Percentiles rank a stretch among this genome's conserved stretches.
Evolutionary conservation across 2,797 vertebrate species (phyloP).

Genomic region (Smutsia gigantea): DNA sequence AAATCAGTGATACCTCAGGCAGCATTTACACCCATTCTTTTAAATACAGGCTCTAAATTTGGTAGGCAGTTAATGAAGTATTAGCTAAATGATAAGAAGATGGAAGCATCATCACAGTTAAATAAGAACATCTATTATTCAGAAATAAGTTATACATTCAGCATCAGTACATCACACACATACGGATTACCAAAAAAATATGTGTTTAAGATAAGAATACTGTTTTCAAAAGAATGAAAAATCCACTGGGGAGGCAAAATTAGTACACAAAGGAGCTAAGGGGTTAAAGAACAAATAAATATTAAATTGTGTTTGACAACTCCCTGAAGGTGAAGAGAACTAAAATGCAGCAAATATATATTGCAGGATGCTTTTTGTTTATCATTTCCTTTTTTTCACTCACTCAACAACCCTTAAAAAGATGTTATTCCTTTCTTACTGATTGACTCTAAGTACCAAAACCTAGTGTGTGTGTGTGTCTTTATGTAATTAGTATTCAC

Average conservation of each 20-base stretch:
- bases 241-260: background rate
- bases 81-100: background rate
- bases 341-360: background rate
- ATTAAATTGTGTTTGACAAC: background rate
- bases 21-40: background rate
- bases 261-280: background rate
- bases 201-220: background rate
- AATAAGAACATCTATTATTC: background rate
- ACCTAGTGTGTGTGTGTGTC: background rate
- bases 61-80: background rate
- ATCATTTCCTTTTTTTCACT: background rate
- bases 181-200: background rate
- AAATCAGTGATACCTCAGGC: background rate
- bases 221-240: background rate
- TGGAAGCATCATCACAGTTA: background rate
- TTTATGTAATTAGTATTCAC: background rate
- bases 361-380: background rate
- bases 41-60: background rate
- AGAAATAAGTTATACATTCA: background rate
- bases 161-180: background rate
- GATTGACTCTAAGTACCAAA: background rate
- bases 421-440: background rate
- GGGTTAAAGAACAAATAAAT: background rate
- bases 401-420: background rate
- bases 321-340: background rate